Conservation (phyloP, 2,797 vertebrate genomes). For the Rhabdophis nuchalis region DNA sequence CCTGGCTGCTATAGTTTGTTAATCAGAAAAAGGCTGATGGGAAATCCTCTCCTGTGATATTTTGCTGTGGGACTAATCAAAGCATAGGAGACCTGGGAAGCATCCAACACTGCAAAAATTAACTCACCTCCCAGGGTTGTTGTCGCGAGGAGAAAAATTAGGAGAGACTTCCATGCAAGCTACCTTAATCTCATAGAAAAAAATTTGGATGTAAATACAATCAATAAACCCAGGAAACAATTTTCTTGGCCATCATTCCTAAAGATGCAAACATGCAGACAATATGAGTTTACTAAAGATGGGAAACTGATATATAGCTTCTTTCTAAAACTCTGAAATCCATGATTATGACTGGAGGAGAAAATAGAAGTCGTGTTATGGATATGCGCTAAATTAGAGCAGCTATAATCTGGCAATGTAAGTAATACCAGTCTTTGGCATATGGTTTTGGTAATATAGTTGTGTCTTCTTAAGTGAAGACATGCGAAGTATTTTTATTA, state of each 20-base stretch:
- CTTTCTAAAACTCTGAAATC: neutral
- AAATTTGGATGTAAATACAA: neutral
- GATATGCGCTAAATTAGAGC: slow-evolving; percentile 23
- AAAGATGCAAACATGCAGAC: neutral
- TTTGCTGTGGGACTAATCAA: neutral
- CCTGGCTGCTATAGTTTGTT: neutral
- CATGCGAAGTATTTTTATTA: neutral
- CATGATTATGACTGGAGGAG: neutral
- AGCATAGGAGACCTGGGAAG: neutral
- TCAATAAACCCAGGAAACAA: neutral
- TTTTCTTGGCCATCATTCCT: neutral
- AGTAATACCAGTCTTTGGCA: slow-evolving; percentile 28
- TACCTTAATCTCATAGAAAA: neutral
- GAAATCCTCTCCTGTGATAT: neutral
- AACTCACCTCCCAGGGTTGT: neutral
- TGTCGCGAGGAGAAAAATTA: neutral
- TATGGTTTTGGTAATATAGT: neutral
- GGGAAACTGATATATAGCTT: slow-evolving; percentile 4
- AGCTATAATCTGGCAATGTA: slow-evolving; percentile 30
- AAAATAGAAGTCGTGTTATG: slow-evolving; percentile 5
- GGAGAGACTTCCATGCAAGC: neutral
- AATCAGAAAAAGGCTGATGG: neutral
- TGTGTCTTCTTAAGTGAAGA: slow-evolving; percentile 41
- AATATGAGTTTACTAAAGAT: slow-evolving; percentile 29
- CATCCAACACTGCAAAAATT: neutral